Base-by-base conservation (phyloP, 1,140 invertebrate genomes). In the Propsilocerus akamusi region DNA sequence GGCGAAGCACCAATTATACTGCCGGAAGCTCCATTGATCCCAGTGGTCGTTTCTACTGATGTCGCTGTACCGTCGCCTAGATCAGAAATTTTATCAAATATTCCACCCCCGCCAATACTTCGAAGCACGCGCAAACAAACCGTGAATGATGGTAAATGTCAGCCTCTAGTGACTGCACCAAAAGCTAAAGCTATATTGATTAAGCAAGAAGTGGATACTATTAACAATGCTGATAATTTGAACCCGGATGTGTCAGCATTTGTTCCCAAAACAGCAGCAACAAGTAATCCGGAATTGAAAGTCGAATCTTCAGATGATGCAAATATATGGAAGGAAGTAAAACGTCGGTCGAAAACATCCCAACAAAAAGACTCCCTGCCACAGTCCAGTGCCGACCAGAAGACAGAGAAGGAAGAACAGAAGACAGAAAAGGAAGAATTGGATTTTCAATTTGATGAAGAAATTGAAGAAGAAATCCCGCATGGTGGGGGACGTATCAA, bases 371-470 rank as follows among this genome's bases (percentile, higher is more conserved):
- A 20, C 14, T 30, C 23, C n/a, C 50, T 25, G 30, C 57, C 59
- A 46, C 25, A 46, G 17, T 24, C 49, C 56, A 54, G 55, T 57
- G 56, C 54, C 54, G 53, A 58, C 54, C 24, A 41, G 11, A 68
- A 61, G 54, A 53, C 51, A 52, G n/a, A n/a, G n/a, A n/a, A n/a
- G n/a, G n/a, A n/a, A n/a, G n/a, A n/a, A n/a, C 68, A 66, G 53
- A 65, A 59, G 55, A 68, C 73, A 56, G 75, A 81, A 63, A 75
- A 80, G 52, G 89, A 93, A 65, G 92, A 97, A 63, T 68, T 97
- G 51, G 87, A 95, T 65, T 97, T 98, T 70, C 85, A 94, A 69
- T 94, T 97, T 69, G 94, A 98, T 63, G 92, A 97, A 69, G 94
- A 98, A 64, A 68, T 95, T 28, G 83, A 90, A 54, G 72, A 78